These are phyloP conservation scores for Corydoras sp. DNA, from an alignment of 2,113 vertebrate species.

Conservation along the genomic window DNA sequence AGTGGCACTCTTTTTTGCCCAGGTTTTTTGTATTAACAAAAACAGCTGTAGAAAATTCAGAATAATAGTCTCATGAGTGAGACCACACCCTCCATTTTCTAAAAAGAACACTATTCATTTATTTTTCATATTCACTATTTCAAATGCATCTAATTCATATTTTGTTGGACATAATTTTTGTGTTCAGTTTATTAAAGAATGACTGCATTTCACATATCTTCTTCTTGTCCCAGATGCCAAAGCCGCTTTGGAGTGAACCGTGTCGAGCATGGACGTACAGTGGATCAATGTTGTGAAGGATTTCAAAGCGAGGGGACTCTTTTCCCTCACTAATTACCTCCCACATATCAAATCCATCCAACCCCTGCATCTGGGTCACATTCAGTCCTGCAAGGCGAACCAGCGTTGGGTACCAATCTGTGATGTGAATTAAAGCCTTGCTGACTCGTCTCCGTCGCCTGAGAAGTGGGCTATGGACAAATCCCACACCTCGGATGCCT, in stretches of 20 bases:
- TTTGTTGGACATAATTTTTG: constrained; percentile 85
- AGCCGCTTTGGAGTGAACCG: constrained; percentile 80
- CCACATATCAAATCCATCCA: constrained; percentile 91
- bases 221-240: constrained; percentile 86
- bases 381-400: constrained; percentile 82
- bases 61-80: no score
- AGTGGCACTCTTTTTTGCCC: no score
- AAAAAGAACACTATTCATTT: no score
- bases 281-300: constrained; percentile 94
- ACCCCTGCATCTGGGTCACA: constrained; percentile 63
- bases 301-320: constrained; percentile 82
- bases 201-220: constrained; percentile 81
- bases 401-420: constrained; percentile 94
- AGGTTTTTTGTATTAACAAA: no score
- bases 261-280: constrained; percentile 82
- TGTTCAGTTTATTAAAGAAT: constrained; percentile 88
- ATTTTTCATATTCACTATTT: no score
- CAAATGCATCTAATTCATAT: constrained; percentile 60
- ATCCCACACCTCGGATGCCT: constrained; percentile 85
- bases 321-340: constrained; percentile 84
- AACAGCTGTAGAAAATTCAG: no score
- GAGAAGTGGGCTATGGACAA: constrained; percentile 91
- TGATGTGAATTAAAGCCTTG: constrained; percentile 86
- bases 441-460: constrained; percentile 78
- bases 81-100: no score